These are phyloP conservation scores for Oligia latruncula DNA, from an alignment of 2,888 invertebrate genomes.

Conservation along the genomic window DNA sequence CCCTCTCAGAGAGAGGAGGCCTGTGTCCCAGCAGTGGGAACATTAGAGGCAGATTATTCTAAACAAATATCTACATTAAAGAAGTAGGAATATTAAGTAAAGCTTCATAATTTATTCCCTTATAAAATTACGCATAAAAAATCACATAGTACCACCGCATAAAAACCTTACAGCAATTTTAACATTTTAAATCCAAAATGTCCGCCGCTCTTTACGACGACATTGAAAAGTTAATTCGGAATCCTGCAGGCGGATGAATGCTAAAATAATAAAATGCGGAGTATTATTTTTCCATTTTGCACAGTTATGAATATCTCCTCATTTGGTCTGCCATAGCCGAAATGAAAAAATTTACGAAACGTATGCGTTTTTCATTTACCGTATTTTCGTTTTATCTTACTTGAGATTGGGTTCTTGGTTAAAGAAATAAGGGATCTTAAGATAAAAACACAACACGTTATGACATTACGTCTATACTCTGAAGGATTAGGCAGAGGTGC, in stretches of 20 bases:
- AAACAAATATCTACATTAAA: neutral
- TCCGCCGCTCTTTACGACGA: conserved; percentile 14
- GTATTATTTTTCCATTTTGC: conserved; percentile 38
- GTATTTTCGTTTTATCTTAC: neutral
- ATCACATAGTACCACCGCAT: neutral
- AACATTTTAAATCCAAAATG: conserved; percentile 32
- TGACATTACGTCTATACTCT: neutral
- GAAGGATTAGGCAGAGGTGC: too few relatives aligned
- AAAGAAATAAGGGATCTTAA: neutral
- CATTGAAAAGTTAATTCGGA: conserved; percentile 44
- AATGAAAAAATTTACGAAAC: conserved; percentile 5
- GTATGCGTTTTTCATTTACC: conserved; percentile 10
- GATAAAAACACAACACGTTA: neutral
- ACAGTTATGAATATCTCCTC: conserved; percentile 24
- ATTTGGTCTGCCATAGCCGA: neutral
- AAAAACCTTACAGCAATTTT: conserved; percentile 22
- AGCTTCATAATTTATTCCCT: neutral
- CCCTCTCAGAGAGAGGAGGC: too few relatives aligned
- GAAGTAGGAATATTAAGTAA: neutral
- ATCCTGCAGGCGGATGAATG: conserved; percentile 42
- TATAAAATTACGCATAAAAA: neutral
- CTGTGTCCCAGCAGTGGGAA: too few relatives aligned
- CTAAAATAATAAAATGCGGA: conserved; percentile 38
- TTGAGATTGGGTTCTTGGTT: neutral
- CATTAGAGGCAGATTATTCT: neutral